phyloP scores from a whole-genome alignment of 2,113 vertebrate species.

The Pristiophorus japonicus region DNA sequence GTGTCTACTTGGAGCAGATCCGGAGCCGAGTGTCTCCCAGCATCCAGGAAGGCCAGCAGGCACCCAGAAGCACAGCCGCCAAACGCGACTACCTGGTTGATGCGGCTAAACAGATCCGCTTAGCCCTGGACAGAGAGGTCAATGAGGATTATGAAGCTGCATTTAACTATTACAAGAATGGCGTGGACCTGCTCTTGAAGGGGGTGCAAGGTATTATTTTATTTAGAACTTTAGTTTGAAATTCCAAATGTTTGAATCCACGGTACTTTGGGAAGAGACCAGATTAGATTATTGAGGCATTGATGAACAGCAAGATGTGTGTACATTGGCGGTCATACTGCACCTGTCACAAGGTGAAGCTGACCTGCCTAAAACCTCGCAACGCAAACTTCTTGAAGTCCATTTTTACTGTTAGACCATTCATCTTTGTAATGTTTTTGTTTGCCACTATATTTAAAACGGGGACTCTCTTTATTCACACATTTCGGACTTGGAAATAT shows the following conservation, averaged over 20 bases:
- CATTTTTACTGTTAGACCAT: neutral
- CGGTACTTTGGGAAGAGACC: neutral
- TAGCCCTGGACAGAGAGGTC: conserved; percentile 89
- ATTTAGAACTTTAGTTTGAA: neutral
- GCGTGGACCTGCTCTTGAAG: conserved; percentile 84
- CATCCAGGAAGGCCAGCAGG: conserved; percentile 45
- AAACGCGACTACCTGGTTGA: conserved; percentile 88
- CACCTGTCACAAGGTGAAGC: neutral
- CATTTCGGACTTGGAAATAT: too few species aligned
- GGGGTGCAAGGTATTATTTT: conserved; percentile 72
- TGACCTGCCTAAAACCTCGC: neutral
- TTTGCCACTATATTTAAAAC: neutral
- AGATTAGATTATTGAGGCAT: neutral
- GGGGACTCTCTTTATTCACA: too few species aligned
- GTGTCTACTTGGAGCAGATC: conserved; percentile 54
- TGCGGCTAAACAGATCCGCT: conserved; percentile 86
- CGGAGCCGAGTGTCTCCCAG: conserved; percentile 43
- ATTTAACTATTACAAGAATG: conserved; percentile 95
- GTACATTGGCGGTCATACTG: neutral
- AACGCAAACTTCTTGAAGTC: neutral
- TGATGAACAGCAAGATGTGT: neutral
- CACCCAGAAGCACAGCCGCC: conserved; percentile 50
- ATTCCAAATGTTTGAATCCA: neutral
- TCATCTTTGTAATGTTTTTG: neutral
- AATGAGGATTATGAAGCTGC: conserved; percentile 94